Base-by-base conservation (phyloP, 2,797 vertebrate species). In the Garrulus glandarius region DNA sequence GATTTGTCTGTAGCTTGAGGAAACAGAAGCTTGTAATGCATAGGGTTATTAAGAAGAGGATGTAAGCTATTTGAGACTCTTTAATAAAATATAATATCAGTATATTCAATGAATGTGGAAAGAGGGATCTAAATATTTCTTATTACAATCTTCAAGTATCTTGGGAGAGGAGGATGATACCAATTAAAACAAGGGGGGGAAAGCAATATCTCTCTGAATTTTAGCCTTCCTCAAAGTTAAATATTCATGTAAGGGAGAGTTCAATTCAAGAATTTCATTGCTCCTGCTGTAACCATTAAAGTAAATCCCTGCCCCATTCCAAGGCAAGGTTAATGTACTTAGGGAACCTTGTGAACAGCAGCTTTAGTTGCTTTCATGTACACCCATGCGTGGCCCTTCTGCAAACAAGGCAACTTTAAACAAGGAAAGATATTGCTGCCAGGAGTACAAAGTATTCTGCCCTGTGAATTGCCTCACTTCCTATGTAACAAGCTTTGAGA, bases 1-100 rank as follows among this genome's bases (percentile, higher is more conserved):
- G 95, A 97, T 96, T 96, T 96, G 95, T 88, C 91, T 95, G 87
- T 97, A 96, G 95, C 95, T 96, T 76, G 95, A 96, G 95, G 95
- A 97, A 95, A 96, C 74, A 96, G 93, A 93, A 96, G 89, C 85
- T 94, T 93, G 89, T 95, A 96, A 96, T 67, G 90, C 95, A 94
- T 90, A 84, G 91, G 63, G 91, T 94, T 96, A 91, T 96, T 96
- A 96, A 91, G 87, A 96, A 55, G 78, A 77, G 87, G 80, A 91
- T 95, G 61, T 79, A 91, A 95, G 93, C 77, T 92, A 93, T 96
- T 92, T 93, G 89, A 94, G 77, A 82, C 37, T 94, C 67, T 86
- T 94, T 92, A 96, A 95, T 95, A 96, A 96, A 94, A 95, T 96
- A 96, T 92, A 94, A 76, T 96, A 94, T 92, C 89, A 70, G 63